phyloP scores from a whole-genome alignment of 2,888 invertebrate species.

The Margaritifera margaritifera region DNA sequence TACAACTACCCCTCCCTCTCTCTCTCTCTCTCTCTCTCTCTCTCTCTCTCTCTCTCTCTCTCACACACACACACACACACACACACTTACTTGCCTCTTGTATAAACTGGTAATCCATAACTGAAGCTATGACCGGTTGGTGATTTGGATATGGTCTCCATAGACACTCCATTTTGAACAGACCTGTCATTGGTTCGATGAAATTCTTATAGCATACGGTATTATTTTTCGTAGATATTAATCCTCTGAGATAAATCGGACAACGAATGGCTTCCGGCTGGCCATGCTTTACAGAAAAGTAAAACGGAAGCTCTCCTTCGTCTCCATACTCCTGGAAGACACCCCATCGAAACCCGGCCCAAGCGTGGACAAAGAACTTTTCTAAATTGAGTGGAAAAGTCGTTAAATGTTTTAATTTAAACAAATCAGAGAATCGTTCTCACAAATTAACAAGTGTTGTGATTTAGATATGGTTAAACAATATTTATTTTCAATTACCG shows the following conservation, averaged over 20 bases:
- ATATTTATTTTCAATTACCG: too few species aligned
- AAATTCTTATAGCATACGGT: neutral
- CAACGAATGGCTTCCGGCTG: slow-evolving; percentile 49
- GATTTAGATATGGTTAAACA: too few species aligned
- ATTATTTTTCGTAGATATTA: slow-evolving; percentile 25
- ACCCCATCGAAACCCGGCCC: slow-evolving; percentile 61
- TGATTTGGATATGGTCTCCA: slow-evolving; percentile 49
- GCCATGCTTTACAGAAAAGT: slow-evolving; percentile 50
- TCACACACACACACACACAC: too few species aligned
- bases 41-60: too few species aligned
- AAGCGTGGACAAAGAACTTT: slow-evolving; percentile 58
- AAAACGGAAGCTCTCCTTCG: slow-evolving; percentile 51
- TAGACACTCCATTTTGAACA: slow-evolving; percentile 44
- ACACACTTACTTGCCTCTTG: slow-evolving; percentile 21
- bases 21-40: too few species aligned
- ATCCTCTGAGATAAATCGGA: slow-evolving; percentile 37
- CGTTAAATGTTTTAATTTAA: too few species aligned
- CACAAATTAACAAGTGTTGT: too few species aligned
- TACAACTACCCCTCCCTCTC: too few species aligned
- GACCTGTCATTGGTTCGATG: slow-evolving; percentile 40
- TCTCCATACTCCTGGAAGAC: slow-evolving; percentile 59
- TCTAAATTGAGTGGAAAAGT: slow-evolving; percentile 22
- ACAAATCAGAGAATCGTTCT: too few species aligned
- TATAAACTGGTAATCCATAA: slow-evolving; percentile 53
- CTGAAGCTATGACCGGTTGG: slow-evolving; percentile 42